A percentile compares a stretch with the other conserved stretches of the same genome.
phyloP scores from a whole-genome alignment of 1,140 invertebrate genomes.

The Euura saliciscinereae region DNA sequence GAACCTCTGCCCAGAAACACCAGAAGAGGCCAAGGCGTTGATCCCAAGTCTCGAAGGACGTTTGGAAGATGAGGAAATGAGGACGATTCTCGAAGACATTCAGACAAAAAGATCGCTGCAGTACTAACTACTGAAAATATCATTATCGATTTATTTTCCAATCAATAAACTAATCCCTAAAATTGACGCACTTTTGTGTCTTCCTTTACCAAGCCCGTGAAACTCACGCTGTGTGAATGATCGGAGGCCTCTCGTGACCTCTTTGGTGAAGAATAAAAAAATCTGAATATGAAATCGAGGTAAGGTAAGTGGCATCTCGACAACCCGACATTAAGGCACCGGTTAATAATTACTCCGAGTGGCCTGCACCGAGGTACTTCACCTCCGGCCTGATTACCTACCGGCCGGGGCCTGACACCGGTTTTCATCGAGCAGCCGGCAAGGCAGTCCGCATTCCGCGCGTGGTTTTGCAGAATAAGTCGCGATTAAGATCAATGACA shows the following conservation, averaged over 20 bases:
- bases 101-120: slow-evolving; percentile 97
- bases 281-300: no score
- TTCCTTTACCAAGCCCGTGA: no score
- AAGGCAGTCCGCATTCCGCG: slow-evolving; percentile 10
- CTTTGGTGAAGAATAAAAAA: no score
- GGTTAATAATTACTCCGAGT: neutral
- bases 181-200: no score
- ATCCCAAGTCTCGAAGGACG: slow-evolving; percentile 95
- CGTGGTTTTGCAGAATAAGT: slow-evolving; percentile 16
- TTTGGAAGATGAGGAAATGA: slow-evolving; percentile 95
- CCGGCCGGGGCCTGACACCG: neutral
- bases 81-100: slow-evolving; percentile 95
- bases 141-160: no score
- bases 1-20: slow-evolving; percentile 96
- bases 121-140: slow-evolving; percentile 68
- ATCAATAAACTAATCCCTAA: no score
- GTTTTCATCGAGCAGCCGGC: slow-evolving; percentile 3
- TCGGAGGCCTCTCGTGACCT: no score
- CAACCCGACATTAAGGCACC: no score
- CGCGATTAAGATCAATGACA: slow-evolving; percentile 33
- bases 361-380: slow-evolving; percentile 13
- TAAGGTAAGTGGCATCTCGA: no score
- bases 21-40: slow-evolving; percentile 96
- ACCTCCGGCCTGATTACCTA: slow-evolving; percentile 19
- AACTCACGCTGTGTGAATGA: no score